A percentile compares a stretch with the other conserved stretches of the same genome.
phyloP scores from a whole-genome alignment of 2,888 invertebrate genomes.

The Calameuta filiformis region DNA sequence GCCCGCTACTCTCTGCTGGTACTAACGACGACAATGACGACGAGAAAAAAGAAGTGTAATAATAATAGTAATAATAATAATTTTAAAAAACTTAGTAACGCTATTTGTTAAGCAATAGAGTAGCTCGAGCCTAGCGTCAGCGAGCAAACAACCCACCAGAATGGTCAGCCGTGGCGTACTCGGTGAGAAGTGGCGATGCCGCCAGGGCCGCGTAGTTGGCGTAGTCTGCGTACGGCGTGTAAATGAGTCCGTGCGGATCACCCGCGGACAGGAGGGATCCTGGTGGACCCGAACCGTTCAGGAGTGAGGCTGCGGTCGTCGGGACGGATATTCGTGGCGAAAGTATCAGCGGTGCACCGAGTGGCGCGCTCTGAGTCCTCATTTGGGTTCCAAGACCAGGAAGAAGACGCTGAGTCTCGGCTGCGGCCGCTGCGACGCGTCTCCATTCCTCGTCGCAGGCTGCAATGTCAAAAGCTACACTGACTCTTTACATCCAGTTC shows the following conservation, averaged over 20 bases:
- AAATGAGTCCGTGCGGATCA: slow-evolving; percentile 87
- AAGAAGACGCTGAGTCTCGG: slow-evolving; percentile 82
- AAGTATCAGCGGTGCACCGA: slow-evolving; percentile 93
- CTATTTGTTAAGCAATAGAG: slow-evolving; percentile 11
- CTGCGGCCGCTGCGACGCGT: slow-evolving; percentile 83
- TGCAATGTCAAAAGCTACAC: slow-evolving; percentile 67
- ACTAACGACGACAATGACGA: neutral
- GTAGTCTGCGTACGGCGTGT: slow-evolving; percentile 89
- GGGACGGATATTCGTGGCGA: slow-evolving; percentile 90
- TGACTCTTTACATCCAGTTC: slow-evolving; percentile 62
- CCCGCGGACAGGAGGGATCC: slow-evolving; percentile 75
- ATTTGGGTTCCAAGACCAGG: slow-evolving; percentile 75
- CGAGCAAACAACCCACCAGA: slow-evolving; percentile 95
- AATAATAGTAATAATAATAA: slow-evolving; percentile 20
- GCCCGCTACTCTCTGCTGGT: neutral
- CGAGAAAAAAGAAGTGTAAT: slow-evolving; percentile 7
- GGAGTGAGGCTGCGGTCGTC: slow-evolving; percentile 77
- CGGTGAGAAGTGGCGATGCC: slow-evolving; percentile 83
- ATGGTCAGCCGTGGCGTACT: slow-evolving; percentile 89
- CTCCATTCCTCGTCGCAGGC: slow-evolving; percentile 89
- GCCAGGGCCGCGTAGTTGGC: slow-evolving; percentile 89
- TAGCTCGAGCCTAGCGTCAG: slow-evolving; percentile 71
- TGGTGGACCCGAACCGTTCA: slow-evolving; percentile 73
- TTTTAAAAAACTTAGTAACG: neutral
- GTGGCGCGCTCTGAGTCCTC: slow-evolving; percentile 77